phyloP scores from a whole-genome alignment of 2,797 vertebrate genomes.

The Meriones psammophilus region DNA sequence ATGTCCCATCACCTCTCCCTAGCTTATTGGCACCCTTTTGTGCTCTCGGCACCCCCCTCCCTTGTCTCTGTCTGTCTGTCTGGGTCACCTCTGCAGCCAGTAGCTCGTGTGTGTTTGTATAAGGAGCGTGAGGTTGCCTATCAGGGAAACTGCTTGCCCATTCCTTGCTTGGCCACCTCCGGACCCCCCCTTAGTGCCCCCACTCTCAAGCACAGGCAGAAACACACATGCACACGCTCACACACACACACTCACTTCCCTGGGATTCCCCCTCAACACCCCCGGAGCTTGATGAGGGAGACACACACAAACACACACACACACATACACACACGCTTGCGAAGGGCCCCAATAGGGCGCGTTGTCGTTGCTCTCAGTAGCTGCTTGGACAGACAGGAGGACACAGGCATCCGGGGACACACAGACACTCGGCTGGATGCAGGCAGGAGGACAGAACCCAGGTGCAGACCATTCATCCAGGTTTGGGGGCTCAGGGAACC shows the following conservation, averaged over 20 bases:
- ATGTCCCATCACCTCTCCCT: conserved; percentile 74
- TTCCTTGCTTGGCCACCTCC: conserved; percentile 68
- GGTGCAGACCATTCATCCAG: conserved; percentile 73
- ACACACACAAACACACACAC: conserved; percentile 21
- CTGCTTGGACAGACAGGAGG: conserved; percentile 78
- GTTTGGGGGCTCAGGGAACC: conserved; percentile 20
- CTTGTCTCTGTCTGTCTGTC: conserved; percentile 76
- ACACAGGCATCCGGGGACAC: conserved; percentile 71
- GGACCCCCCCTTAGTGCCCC: conserved; percentile 50
- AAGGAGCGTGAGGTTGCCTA: conserved; percentile 46
- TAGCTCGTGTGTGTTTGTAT: conserved; percentile 44
- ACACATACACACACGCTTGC: neutral
- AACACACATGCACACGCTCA: conserved; percentile 64
- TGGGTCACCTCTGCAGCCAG: conserved; percentile 83
- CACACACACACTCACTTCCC: conserved; percentile 75
- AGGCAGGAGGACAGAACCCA: conserved; percentile 73
- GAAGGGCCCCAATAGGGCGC: conserved; percentile 48
- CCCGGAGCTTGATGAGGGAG: conserved; percentile 67
- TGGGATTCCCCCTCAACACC: conserved; percentile 81
- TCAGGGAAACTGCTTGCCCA: conserved; percentile 54
- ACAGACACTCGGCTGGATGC: conserved; percentile 66
- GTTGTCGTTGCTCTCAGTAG: conserved; percentile 62
- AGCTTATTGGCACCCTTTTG: conserved; percentile 70
- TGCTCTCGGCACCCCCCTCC: conserved; percentile 59
- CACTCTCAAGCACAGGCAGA: conserved; percentile 68